Evolutionary conservation across 2,797 vertebrate species (phyloP), one percentile per base, ranked within the genome.

Genomic region (Mus caroli): DNA sequence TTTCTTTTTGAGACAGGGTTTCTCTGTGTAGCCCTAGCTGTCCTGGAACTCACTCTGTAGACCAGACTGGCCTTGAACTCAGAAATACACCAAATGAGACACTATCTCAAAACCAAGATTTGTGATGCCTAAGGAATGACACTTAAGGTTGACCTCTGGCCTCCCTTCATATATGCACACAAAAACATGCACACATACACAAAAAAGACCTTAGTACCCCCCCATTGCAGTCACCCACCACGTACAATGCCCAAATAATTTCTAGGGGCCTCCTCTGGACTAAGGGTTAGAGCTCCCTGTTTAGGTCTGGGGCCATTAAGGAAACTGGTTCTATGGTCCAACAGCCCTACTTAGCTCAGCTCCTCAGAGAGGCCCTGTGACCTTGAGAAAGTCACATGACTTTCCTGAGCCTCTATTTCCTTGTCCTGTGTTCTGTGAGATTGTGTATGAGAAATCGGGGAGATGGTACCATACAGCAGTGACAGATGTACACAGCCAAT

Each of bases 321-420:
- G 83, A 76, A 79, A 52, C 15, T 5, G 31, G 20, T 43, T 71
- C 34, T 34, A n/a, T 60, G 46, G 22, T 62, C 40, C 40, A 34
- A n/a, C 86, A 52, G 22, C 22, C 58, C 37, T 31, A 37, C 46
- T 64, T 31, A 10, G 9, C 20, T 37, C n/a, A 15, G 73, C 69
- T 56, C 78, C 1, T 54, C 78, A 40, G 60, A 28, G 26, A 54
- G 64, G 52, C 46, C 79, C 60, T 50, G 90, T 83, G 73, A 84
- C 76, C 54, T 50, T 52, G 58, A 84, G 5, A 46, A 62, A 46
- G 58, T 10, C 58, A 84, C 15, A 1, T 64, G 50, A 54, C 67
- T 15, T 92, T 58, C 91, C 76, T 43, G 80, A 71, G 60, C 19
- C 50, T 92, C 62, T 94, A 34, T 40, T 86, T 71, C 14, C 64